Evolutionary conservation across 2,888 invertebrate species (phyloP).

Genomic region (Drosophila prostipennis): DNA sequence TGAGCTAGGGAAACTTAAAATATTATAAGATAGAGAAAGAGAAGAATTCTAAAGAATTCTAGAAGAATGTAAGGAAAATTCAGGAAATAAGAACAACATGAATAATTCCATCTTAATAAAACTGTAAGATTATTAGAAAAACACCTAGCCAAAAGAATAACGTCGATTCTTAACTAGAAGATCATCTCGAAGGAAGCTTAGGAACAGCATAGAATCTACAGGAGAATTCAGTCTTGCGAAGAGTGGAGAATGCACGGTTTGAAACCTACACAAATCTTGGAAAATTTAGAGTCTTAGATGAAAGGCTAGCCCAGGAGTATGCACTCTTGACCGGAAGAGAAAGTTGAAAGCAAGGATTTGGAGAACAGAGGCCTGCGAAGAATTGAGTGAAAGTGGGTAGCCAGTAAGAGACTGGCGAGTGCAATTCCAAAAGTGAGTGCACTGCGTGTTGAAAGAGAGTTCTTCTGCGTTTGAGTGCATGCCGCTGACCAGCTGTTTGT

Average conservation of each 20-base stretch:
- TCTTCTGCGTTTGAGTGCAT: slow-evolving; percentile 12
- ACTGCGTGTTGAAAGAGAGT: slow-evolving; percentile 1
- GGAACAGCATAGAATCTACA: no score
- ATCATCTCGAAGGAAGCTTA: background rate
- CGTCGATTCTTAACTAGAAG: background rate
- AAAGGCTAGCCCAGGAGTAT: background rate
- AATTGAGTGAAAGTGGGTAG: background rate
- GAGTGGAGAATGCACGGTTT: background rate
- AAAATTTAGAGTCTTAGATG: background rate
- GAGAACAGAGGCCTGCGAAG: background rate
- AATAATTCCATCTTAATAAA: no score
- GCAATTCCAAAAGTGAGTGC: slow-evolving; percentile 16
- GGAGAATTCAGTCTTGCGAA: background rate
- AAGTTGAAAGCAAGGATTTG: background rate
- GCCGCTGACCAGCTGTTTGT: slow-evolving; percentile 37
- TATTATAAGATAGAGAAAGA: no score
- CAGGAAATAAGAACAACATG: background rate
- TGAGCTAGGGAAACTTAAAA: no score
- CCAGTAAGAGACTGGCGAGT: slow-evolving; percentile 1
- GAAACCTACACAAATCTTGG: background rate
- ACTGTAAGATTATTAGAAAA: no score
- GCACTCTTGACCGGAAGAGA: background rate
- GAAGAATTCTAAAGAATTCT: no score
- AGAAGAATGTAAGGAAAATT: background rate
- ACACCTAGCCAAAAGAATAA: background rate